Evolutionary conservation across 1,140 invertebrate genomes (phyloP), one percentile per base, ranked within the genome.

Genomic region (Idris sp.): DNA sequence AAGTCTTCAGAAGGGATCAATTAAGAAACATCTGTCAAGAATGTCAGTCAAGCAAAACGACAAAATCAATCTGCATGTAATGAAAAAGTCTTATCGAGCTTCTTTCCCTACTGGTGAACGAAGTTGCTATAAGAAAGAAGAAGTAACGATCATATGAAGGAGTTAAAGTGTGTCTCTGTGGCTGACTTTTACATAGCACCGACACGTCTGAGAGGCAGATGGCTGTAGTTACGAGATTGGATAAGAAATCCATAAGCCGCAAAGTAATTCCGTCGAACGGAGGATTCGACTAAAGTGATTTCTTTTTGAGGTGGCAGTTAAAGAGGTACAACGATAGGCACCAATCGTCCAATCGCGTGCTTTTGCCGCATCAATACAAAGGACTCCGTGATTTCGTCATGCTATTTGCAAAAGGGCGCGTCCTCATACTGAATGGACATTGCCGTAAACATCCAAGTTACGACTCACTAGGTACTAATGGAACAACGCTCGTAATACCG

Each of bases 201-300:
- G 51, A 73, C 61, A 48, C 38, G 59, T 38, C 46, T 44, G 33
- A 58, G 71, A 46, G 58, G 65, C 46, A 58, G 54, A 56, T 44
- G 44, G 73, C n/a, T n/a, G 74, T 79, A 76, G 61, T 79, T 64
- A 74, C 64, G 74, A 80, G 82, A 82, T 81, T 81, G 82, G 80
- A 80, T 81, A 82, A 82, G 75, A 76, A 81, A 82, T 83, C 81
- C 77, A 83, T 83, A 83, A 82, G 81, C 80, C 79, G 59, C 74
- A 67, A 54, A 77, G 80, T 82, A 80, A 82, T 81, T 78, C 65
- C 71, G 64, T 56, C 67, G 72, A 61, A 76, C 74, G 48, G 65
- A 80, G 75, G 71, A 78, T 78, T 51, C 62, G 53, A 36, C 62
- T 73, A 73, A 78, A 78, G 73, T 82, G 81, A 82, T 81, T 81